Percentiles rank a stretch among this genome's conserved stretches.
phyloP scores from a whole-genome alignment of 1,140 invertebrate genomes.

The Ips typographus region DNA sequence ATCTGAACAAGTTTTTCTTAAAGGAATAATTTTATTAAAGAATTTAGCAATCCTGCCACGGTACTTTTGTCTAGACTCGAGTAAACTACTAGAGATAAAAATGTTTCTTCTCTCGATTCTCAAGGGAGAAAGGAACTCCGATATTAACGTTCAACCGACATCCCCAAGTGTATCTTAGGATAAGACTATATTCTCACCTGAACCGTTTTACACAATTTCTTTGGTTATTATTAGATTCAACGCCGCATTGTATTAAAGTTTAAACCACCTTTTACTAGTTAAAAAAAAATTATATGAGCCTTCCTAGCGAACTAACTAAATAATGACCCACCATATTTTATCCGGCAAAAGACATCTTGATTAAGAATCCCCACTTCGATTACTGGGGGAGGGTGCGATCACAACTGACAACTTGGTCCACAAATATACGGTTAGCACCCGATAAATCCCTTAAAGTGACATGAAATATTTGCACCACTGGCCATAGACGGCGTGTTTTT shows the following conservation, averaged over 20 bases:
- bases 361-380: constrained; percentile 31
- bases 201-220: constrained; percentile 1
- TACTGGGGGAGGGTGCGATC: constrained; percentile 22
- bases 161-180: background rate
- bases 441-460: constrained; percentile 35
- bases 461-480: constrained; percentile 30
- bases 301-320: background rate
- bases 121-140: background rate
- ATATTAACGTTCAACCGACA: constrained; percentile 1
- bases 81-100: background rate
- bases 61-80: background rate
- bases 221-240: background rate
- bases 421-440: constrained; percentile 37
- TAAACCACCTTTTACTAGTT: no score
- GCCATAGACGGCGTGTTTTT: constrained; percentile 30
- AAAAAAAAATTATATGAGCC: no score
- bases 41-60: background rate
- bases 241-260: no score
- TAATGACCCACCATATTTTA: constrained; percentile 19
- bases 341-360: constrained; percentile 26
- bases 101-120: background rate
- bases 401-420: constrained; percentile 34
- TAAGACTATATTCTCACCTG: background rate
- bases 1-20: background rate
- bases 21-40: no score